Base-by-base conservation (phyloP, 1,140 invertebrate genomes). In the Bactericera cockerelli region DNA sequence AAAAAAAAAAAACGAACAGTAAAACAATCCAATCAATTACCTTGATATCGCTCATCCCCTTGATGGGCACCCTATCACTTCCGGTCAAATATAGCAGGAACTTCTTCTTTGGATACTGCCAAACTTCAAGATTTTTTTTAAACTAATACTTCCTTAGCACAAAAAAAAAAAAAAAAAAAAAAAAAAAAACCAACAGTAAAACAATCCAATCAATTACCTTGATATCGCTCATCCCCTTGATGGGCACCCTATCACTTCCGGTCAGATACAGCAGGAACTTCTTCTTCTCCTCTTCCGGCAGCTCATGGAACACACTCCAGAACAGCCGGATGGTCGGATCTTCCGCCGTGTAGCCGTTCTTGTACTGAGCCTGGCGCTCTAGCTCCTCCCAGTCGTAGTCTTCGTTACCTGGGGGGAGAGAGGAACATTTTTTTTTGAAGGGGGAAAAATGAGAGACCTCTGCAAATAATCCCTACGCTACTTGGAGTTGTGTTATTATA, bases 81-180 rank as follows among this genome's bases (percentile, higher is more conserved):
- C 95, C 95, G n/a, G 93, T 98, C 31, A 98, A 75, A 72, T 91
- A 98, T 10, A 95, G 74, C 54, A 95, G 77, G 72, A 96, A 96
- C 67, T 92, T 94, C 70, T 93, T 96, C 73, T 97, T 97, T n/a
- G n/a, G n/a, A n/a, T n/a, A n/a, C n/a, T n/a, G n/a, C n/a, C n/a
- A n/a, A n/a, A n/a, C n/a, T n/a, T n/a, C n/a, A n/a, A n/a, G n/a
- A n/a, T n/a, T 64, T n/a, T n/a, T n/a, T n/a, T n/a, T n/a, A n/a
- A n/a, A n/a, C n/a, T n/a, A n/a, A 38, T 56, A 33, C 22, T 63
- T 26, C 21, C n/a, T n/a, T n/a, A n/a, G n/a, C n/a, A n/a, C n/a
- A n/a, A n/a, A n/a, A n/a, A n/a, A n/a, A n/a, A n/a, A n/a, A n/a
- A n/a, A n/a, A n/a, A n/a, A n/a, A n/a, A n/a, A n/a, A n/a, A n/a